Base-by-base conservation (phyloP, 2,888 invertebrate species). In the Dicycla oo region DNA sequence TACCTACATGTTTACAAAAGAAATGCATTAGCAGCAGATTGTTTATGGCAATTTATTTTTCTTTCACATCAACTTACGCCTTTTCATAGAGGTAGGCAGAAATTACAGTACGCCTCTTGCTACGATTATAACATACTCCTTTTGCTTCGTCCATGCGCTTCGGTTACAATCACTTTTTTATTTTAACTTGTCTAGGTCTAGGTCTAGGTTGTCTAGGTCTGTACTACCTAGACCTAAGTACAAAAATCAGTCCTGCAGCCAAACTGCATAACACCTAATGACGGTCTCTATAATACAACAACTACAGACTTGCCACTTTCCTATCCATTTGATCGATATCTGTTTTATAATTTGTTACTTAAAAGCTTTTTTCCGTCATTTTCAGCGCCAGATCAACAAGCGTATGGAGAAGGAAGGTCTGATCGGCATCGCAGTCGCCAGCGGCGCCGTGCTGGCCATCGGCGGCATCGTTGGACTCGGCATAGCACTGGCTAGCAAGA, bases 341-440 rank as follows among this genome's bases (percentile, higher is more conserved):
- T 34, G 6, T 38, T 38, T 38, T 38, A 38, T 38, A 7, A 38
- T 8, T 8, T 38, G 11, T 49, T n/a, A 56, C 54, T 62, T 13
- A 40, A 56, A 20, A 23, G 10, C 8, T 20, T 0, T 1, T 10
- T 15, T 23, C 8, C 0, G 0, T 15, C 1, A n/a, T 43, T 96
- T 98, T 79, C 97, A 99, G 97, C 97, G 97, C 80, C 97, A 98
- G 80, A 98, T 99, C 72, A 98, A 98, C 92, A 98, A 98, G 90
- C 98, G 98, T 90, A 98, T 99, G 98, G 98, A 98, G 91, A 98
- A 98, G 95, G 99, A 99, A 91, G 98, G 98, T 20, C 94, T 98
- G 69, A 97, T 98, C 83, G 99, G 99, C 61, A 98, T 98, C 93
- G 99, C 99, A 38, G 97, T 99, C 75, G 98, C 98, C 65, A 98